Base-by-base conservation (phyloP, 2,113 vertebrate species). In the Nettapus auritus region DNA sequence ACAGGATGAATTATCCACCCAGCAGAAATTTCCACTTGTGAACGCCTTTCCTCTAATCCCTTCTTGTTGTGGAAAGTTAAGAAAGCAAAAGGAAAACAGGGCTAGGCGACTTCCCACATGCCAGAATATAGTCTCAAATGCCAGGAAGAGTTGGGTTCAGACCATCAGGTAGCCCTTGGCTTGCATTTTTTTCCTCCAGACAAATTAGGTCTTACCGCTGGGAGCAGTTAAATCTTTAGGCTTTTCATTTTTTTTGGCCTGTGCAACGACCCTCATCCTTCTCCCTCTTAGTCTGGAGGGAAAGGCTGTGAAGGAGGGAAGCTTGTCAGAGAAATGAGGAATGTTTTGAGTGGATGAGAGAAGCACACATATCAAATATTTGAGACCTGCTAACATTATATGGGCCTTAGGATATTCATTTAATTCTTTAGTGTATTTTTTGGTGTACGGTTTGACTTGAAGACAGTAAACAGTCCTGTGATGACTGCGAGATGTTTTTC, bases 21-120 rank as follows among this genome's bases (percentile, higher is more conserved):
- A 46, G 82, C 70, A 87, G 78, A 90, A 90, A 64, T 87, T 96
- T 95, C 95, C 94, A 76, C 77, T 95, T 93, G 88, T 94, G 88
- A 95, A 94, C 86, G 89, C 90, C 96, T 97, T 97, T 96, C 94
- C 92, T 97, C 83, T 87, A 50, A 86, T 86, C 67, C n/a, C 40
- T 76, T 91, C 76, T 87, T 91, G 88, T 97, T 96, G 88, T 76
- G 80, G 78, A 90, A 94, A 57, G 76, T 76, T 82, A 92, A 88
- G 92, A 94, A 93, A 84, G 82, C 85, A 88, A 75, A 91, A 69
- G 67, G 77, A 88, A 67, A 89, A 62, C 3, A 2, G 73, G 68
- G 68, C 70, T 86, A 69, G 88, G 29, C 67, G 46, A 78, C 14
- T 91, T 86, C 46, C 82, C 66, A 26, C 74, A 62, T 70, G 53